Base-by-base conservation (phyloP, 2,888 invertebrate species). In the Cerceris rybyensis region DNA sequence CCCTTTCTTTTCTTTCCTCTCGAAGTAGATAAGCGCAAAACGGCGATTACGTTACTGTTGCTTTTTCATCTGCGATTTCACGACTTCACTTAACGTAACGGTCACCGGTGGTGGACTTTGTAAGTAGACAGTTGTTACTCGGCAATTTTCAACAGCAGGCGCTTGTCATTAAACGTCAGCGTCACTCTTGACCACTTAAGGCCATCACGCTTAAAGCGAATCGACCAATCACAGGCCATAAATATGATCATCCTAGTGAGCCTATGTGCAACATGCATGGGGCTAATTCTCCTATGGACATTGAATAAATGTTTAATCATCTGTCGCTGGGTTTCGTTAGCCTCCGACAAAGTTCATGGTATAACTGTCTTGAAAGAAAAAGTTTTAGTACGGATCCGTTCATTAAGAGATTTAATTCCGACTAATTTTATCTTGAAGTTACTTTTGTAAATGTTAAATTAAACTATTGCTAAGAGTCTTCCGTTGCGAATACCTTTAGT, bases 161-260 rank as follows among this genome's bases (percentile, higher is more conserved):
- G 78, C 75, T 83, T 80, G 78, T 78, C 80, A 76, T 82, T 83
- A 83, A 80, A 73, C 80, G 68, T 78, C 75, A 82, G 78, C 75
- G 75, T 82, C 81, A 73, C 81, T 80, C 80, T 82, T 78, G 81
- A 55, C 80, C 83, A 83, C 82, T 83, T 82, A 73, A 83, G 83
- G 70, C 73, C 72, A 83, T 78, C 79, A 71, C 81, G 73, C 70
- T 77, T 77, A 80, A 81, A 77, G 73, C 73, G 77, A 83, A 83
- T 83, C 78, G 78, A 78, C 83, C 77, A 83, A 81, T 83, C 78
- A 70, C 46, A 64, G 66, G 59, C 57, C 57, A 60, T 77, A 81
- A 77, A 75, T 80, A 81, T 69, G 65, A 75, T 58, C 77, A 69
- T 77, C 61, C 71, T 58, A 64, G 70, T 70, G 70, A 71, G 63